phyloP scores from a whole-genome alignment of 2,797 vertebrate genomes.

The Falco biarmicus region DNA sequence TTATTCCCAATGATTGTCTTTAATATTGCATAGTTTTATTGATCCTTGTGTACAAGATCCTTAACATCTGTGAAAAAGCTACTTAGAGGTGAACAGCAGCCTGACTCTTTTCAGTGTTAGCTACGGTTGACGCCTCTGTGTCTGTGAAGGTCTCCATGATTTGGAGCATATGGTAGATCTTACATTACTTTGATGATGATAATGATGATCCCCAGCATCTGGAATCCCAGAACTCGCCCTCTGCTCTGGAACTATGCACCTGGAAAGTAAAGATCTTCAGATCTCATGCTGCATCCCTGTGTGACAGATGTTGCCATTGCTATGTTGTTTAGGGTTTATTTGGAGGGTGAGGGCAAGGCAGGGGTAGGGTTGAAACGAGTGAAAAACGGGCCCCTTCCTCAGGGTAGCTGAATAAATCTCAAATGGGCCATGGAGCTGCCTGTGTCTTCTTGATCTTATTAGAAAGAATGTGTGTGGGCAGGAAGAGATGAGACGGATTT shows the following conservation, averaged over 20 bases:
- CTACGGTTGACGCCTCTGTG: background rate
- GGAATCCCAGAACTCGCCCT: background rate
- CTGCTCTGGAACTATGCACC: background rate
- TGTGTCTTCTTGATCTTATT: constrained; percentile 39
- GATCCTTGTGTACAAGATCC: background rate
- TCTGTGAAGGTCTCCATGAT: background rate
- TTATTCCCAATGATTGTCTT: background rate
- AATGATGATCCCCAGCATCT: background rate
- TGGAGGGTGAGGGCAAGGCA: background rate
- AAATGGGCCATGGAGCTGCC: background rate
- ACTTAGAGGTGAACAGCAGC: background rate
- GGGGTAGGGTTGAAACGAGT: background rate
- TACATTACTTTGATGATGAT: background rate
- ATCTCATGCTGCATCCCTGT: background rate
- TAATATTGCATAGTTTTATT: background rate
- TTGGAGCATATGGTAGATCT: background rate
- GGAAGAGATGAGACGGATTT: constrained; percentile 37
- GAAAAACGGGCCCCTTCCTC: background rate
- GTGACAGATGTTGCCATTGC: background rate
- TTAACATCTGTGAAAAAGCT: background rate
- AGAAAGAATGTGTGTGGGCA: constrained; percentile 49
- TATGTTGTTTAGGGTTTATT: background rate
- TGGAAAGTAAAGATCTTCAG: background rate
- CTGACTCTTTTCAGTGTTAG: background rate
- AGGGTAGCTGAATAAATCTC: background rate